A percentile compares a stretch with the other conserved stretches of the same genome.
These are phyloP conservation scores for Atrichornis clamosus DNA, from an alignment of 2,113 vertebrate species.

Conservation along the genomic window DNA sequence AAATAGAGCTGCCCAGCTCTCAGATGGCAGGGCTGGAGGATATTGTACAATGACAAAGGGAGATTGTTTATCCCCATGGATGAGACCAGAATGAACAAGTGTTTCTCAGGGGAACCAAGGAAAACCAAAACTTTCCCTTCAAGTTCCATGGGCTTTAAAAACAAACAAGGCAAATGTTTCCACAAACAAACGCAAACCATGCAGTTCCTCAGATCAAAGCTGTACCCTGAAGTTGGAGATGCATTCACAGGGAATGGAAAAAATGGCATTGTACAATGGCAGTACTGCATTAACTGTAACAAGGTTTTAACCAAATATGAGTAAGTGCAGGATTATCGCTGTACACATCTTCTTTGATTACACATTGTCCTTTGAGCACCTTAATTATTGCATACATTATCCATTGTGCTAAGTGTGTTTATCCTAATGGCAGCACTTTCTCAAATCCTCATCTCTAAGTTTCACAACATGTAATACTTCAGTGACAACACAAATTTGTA, in stretches of 20 bases:
- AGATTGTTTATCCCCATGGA: not conserved
- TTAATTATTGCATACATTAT: not conserved
- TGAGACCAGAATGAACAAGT: not conserved
- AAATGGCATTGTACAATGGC: not conserved
- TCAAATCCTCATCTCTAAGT: not conserved
- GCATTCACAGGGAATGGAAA: not conserved
- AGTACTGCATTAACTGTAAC: not conserved
- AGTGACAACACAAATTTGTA: not conserved
- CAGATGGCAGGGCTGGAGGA: not conserved
- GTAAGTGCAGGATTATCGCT: not conserved
- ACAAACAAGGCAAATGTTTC: constrained; percentile 12
- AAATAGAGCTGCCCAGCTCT: not conserved
- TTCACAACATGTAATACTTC: not conserved
- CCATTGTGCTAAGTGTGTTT: not conserved
- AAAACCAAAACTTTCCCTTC: constrained; percentile 3
- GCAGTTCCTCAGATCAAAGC: not conserved
- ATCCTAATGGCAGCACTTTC: not conserved
- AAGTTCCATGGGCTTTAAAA: not conserved
- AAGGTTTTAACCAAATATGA: not conserved
- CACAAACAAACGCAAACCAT: not conserved
- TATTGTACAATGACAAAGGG: not conserved
- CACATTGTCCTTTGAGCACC: not conserved
- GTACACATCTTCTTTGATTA: not conserved
- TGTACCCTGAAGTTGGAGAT: not conserved
- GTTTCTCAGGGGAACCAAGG: constrained; percentile 17